Evolutionary conservation across 2,113 vertebrate species (phyloP), one percentile per base, ranked within the genome.

Genomic region (Halichoerus grypus): DNA sequence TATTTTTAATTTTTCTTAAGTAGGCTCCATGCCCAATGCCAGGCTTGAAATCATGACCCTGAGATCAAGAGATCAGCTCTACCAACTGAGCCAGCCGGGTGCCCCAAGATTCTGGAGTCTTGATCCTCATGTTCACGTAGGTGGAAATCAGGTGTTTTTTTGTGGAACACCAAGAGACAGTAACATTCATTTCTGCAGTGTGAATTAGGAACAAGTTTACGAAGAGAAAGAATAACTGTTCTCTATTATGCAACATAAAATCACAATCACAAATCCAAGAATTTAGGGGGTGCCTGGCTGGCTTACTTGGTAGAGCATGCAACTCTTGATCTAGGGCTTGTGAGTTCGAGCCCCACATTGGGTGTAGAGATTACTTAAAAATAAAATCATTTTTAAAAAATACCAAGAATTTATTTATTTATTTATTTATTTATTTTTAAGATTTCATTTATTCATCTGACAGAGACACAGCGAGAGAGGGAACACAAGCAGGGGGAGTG

Each of bases 221-320:
- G 39, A 51, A 91, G 39, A 84, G 10, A 91, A 91, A 71, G 13
- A 28, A 39, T 69, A 19, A 53, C 53, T 81, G 11, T 77, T 95
- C 46, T 83, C 55, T 85, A 39, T 83, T 67, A 49, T 51, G 19
- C 55, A 93, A 67, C 49, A 91, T 42, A 80, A 96, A 94, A 72
- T 81, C 85, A 67, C 63, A 92, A 85, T 74, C 82, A 59, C 63
- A 87, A 87, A 53, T 93, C 74, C 4, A 46, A 46, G 74, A 49
- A 28, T 77, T 77, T 18, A 5, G 74, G 26, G 26, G 26, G 26
- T 9, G 4, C 74, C 74, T 49, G 14, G 1, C 72, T 76, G 7
- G 72, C 24, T 76, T 46, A 16, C 26, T 49, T 26, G 1, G 26
- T 49, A 77, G 74, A 49, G 26, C 7, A 77, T 9, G 26, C 0